Base-by-base conservation (phyloP, 2,888 invertebrate genomes). In the Lithophane socia region DNA sequence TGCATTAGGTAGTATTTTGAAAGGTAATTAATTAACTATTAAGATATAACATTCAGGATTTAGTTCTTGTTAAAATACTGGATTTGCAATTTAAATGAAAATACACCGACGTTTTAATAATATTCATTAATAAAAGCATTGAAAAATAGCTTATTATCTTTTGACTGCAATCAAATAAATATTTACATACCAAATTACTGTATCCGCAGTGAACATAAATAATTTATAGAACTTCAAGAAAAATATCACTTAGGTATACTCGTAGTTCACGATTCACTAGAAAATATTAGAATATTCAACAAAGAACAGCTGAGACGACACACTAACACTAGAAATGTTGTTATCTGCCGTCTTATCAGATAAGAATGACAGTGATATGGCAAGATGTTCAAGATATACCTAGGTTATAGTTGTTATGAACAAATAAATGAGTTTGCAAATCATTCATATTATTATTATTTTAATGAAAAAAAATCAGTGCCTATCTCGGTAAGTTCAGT, bases 281-380 rank as follows among this genome's bases (percentile, higher is more conserved):
- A 64, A 56, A 29, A 74, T 29, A 56, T 73, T 56, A 64, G 5
- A 81, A 73, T 49, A 56, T 42, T n/a, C 1, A 71, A 73, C 56
- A 56, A 18, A 1, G 13, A n/a, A 71, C 73, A 71, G 61, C 73
- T 80, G 64, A 29, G 13, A 54, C 42, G 16, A 18, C 13, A 29
- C 13, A 29, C 0, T n/a, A 37, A 42, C 54, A 56, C 73, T 44
- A 21, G 56, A 42, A 64, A 58, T 58, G 1, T n/a, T 44, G 49
- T 64, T 74, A 78, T 81, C 73, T 37, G 16, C n/a, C 8, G 16
- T 13, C 54, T 81, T 78, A 81, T 81, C 78, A 52, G 78, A 78
- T 78, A 78, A 78, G 29, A 49, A 64, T 58, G 42, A 49, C 12
- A 29, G 24, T 7, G 77, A 64, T 56, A 80, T 9, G 29, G 9